A percentile compares a stretch with the other conserved stretches of the same genome.
These are phyloP conservation scores for Hypena proboscidalis DNA, from an alignment of 2,888 invertebrate species.

Conservation along the genomic window DNA sequence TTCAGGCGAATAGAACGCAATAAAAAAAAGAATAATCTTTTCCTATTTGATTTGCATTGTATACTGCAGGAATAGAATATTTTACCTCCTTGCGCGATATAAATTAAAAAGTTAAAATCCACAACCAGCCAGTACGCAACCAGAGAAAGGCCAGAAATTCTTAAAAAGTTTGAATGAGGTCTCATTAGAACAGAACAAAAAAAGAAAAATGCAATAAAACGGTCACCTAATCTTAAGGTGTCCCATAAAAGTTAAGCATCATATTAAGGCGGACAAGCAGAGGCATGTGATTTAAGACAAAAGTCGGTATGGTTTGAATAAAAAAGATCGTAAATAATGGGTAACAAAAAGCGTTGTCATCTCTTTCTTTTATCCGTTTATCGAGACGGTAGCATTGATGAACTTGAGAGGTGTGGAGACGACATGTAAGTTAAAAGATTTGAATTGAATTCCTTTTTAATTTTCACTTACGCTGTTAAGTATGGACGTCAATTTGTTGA, in stretches of 20 bases:
- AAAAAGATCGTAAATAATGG: conserved; percentile 82
- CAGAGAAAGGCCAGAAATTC: no score
- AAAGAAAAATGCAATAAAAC: conserved; percentile 19
- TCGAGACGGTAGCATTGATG: conserved; percentile 63
- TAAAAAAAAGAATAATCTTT: no score
- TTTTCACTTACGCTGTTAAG: no score
- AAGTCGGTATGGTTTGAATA: conserved; percentile 66
- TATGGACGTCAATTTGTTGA: no score
- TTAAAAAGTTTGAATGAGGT: background rate
- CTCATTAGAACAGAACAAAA: background rate
- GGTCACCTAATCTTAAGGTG: conserved; percentile 20
- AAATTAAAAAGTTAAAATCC: no score
- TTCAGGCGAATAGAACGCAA: no score
- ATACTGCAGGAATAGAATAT: no score
- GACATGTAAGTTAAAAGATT: conserved; percentile 14
- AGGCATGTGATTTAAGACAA: conserved; percentile 70
- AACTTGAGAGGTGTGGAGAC: conserved; percentile 57
- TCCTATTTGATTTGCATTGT: no score
- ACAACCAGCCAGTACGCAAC: no score
- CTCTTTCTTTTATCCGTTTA: conserved; percentile 73
- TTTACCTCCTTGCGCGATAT: no score
- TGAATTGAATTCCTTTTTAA: background rate
- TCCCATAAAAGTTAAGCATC: conserved; percentile 26
- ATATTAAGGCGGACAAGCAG: conserved; percentile 60
- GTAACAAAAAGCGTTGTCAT: conserved; percentile 83